These are phyloP conservation scores for Crocodylus rhombifer DNA, from an alignment of 2,797 vertebrate genomes.

Conservation along the genomic window DNA sequence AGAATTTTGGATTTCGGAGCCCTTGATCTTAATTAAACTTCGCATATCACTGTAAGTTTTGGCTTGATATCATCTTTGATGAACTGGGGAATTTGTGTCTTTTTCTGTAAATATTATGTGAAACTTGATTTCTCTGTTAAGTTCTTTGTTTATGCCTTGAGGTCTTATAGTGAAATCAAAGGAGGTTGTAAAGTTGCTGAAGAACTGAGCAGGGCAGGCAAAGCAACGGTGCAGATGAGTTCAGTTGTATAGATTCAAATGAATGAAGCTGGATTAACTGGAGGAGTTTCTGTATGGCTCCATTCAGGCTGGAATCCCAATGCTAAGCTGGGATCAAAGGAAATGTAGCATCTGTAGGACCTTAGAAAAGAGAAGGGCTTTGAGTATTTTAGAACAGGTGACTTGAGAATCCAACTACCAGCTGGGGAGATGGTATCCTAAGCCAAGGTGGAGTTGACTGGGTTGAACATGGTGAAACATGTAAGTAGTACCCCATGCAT, in stretches of 20 bases:
- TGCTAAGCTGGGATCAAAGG: neutral
- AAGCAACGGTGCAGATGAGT: too few species aligned
- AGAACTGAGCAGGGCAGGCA: too few species aligned
- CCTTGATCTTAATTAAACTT: neutral
- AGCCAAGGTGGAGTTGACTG: neutral
- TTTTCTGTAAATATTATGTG: neutral
- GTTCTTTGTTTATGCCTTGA: neutral
- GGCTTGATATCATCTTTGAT: neutral
- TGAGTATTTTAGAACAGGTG: neutral
- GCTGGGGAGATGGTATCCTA: neutral
- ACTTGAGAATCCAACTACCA: neutral
- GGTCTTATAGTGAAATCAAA: neutral
- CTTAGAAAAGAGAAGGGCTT: neutral
- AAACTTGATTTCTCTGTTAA: neutral
- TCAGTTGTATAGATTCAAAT: too few species aligned
- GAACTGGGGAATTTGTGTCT: neutral
- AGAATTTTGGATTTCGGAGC: neutral
- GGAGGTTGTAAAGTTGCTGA: neutral
- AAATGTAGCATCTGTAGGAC: neutral
- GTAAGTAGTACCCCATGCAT: neutral
- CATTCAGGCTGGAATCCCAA: neutral
- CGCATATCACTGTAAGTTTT: slow-evolving; percentile 14
- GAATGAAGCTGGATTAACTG: neutral
- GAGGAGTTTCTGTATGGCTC: neutral
- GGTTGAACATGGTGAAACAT: fast-evolving